Base-by-base conservation (phyloP, 1,140 invertebrate species). In the Diorhabda elongata region DNA sequence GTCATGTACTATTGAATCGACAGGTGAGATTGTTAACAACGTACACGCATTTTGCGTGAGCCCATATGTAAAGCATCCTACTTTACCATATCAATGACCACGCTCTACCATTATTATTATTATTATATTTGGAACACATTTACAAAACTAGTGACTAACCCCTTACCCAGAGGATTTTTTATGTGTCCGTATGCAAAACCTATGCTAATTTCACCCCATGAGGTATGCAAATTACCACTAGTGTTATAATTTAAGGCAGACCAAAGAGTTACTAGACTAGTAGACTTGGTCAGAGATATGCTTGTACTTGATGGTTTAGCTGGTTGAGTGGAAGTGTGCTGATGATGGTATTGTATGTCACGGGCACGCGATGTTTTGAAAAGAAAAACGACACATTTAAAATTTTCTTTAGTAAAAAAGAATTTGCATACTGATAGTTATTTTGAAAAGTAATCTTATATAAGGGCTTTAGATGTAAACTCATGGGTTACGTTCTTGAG, bases 1-100 rank as follows among this genome's bases (percentile, higher is more conserved):
- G 42, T 3, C 41, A 8, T 42, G 59, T 6, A 8, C 47, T 52
- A 52, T 64, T 6, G 41, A 66, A 59, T 67, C 11, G 65, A 60
- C 58, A 67, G 65, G 65, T 67, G 65, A 60, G 9, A 45, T 44
- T 4, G 9, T 58, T 44, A 58, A 58, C 47, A 45, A 66, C 47
- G 66, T 61, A 62, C 67, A 52, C 26, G 67, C 67, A 68, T 11
- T 61, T 62, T 57, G 43, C 67, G 67, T 61, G 67, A 57, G 52
- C 11, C 56, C 11, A 7, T 68, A 68, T 68, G 60, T 61, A 68
- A 68, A 68, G 63, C 67, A 62, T 6, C 44, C 45, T 42, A 62
- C 67, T 64, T 26, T 62, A 68, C 60, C 56, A 68, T 68, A 68
- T 68, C 67, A 68, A 68, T 68, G 67, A 68, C 67, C 67, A 68